Base-by-base conservation (phyloP, 2,888 invertebrate species). In the Abrostola triplasia region DNA sequence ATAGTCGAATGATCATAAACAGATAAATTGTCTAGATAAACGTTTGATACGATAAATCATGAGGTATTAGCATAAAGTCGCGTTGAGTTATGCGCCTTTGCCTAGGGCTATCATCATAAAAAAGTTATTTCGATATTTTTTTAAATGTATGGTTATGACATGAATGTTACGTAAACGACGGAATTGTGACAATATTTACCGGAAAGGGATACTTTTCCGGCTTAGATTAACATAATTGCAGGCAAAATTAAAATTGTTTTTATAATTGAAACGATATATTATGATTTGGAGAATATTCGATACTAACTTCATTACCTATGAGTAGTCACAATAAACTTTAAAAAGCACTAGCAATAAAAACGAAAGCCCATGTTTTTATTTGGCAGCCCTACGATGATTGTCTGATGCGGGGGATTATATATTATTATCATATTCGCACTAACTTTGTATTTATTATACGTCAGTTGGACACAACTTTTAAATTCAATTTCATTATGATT, bases 21-120 rank as follows among this genome's bases (percentile, higher is more conserved):
- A 63, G 71, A 80, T 77, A 74, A 71, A 67, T 66, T 57, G 59
- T 69, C 51, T 53, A 65, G 71, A 74, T 77, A 77, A 67, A 65
- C 42, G 52, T 48, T 38, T 41, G 78, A 71, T 71, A 73, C 49
- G 36, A 77, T 73, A 73, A 67, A 73, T 76, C 70, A 76, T 61
- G 13, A 37, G 58, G 13, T 13, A 78, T 77, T 77, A 71, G 53
- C 69, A 71, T 76, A 59, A 55, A 51, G 38, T 56, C 13, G 38
- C 37, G 51, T 54, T 55, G 40, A 56, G 36, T 67, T 62, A 63
- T 57, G 55, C 48, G 55, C 24, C 55, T 59, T 50, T 53, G 64
- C 53, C 51, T 42, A 12, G 40, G 53, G 72, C 49, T 50, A 53
- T 54, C 55, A 59, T 64, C 35, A 47, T 64, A 54, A 54, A 64